phyloP scores from a whole-genome alignment of 2,113 vertebrate genomes.

The Macaca fascicularis region T2T-MFA8v1.1 NC_088375.1:207002501-207003000 shows the following conservation, averaged over 20 bases:
- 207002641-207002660: neutral
- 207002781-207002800: neutral
- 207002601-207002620: neutral
- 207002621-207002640: neutral
- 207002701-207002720: constrained; percentile 16
- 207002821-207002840: neutral
- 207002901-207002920: neutral
- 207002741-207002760: neutral
- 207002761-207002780: neutral
- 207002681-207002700: neutral
- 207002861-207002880: neutral
- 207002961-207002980: neutral
- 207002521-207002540: too few species aligned
- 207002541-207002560: too few species aligned
- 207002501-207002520: too few species aligned
- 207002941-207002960: neutral
- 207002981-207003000: neutral
- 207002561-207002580: too few species aligned
- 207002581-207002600: too few species aligned
- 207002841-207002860: neutral
- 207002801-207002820: neutral
- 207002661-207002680: neutral
- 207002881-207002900: neutral
- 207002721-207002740: neutral
- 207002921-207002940: neutral